Conservation (phyloP, 1,140 invertebrate genomes). For the Neodiprion lecontei region DNA sequence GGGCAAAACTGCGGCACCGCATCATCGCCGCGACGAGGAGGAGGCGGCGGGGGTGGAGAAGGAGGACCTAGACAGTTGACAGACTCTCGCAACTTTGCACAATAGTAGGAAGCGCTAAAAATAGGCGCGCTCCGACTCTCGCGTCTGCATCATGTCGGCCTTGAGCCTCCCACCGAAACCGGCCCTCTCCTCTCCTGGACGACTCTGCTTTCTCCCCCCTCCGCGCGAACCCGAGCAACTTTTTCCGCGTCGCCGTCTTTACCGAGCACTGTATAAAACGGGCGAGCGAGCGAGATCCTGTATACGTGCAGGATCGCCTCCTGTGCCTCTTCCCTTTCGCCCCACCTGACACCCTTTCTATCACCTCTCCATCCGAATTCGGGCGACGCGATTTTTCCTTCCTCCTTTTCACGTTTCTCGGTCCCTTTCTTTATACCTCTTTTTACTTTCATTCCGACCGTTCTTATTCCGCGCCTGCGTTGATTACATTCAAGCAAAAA, state of each 20-base stretch:
- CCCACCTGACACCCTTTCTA: no score
- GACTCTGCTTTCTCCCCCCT: no score
- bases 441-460: background rate
- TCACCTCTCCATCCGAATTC: no score
- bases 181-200: background rate
- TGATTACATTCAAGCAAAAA: no score
- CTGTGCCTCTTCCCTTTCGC: no score
- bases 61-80: conserved; percentile 44
- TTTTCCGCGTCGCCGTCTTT: no score
- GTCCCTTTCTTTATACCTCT: background rate
- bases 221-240: no score
- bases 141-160: conserved; percentile 11
- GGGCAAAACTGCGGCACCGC: no score
- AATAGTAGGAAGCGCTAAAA: conserved; percentile 51
- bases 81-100: conserved; percentile 41
- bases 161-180: conserved; percentile 3
- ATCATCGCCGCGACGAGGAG: no score
- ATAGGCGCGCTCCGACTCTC: conserved; percentile 39
- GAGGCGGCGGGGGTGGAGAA: conserved; percentile 11
- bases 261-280: no score
- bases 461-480: background rate
- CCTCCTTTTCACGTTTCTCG: background rate
- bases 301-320: no score
- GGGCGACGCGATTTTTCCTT: background rate
- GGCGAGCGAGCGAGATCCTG: no score